Base-by-base conservation (phyloP, 1,140 invertebrate species). In the Neotoxoptera formosana region DNA sequence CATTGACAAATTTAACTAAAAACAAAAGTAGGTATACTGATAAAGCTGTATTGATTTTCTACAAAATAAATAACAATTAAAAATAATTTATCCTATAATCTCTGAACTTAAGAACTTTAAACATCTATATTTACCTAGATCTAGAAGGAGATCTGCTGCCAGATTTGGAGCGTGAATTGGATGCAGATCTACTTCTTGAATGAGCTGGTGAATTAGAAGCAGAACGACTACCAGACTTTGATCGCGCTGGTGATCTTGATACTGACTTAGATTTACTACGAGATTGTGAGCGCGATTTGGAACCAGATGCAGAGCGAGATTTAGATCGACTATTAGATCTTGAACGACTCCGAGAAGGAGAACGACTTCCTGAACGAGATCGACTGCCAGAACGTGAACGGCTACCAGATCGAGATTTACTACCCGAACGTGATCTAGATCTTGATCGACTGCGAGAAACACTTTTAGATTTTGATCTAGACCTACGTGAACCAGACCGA, bases 341-440 rank as follows among this genome's bases (percentile, higher is more conserved):
- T 34, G 94, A 95, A 41, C 94, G 94, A 25, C 95, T 95, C 41
- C 94, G 94, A 23, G 95, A 95, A 47, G 95, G 92, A 41, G 95
- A 95, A n/a, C 94, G 93, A 17, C 94, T 90, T 84, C 67, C 91
- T 9, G 92, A 94, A 30, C 83, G 21, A 47, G 93, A 94, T 25
- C 93, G 76, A 51, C 89, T 93, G 9, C 91, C 86, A 41, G 91
- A 95, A 83, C 94, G 90, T 36, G 94, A 95, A 93, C 94, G 87
- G 36, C 94, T 94, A 89, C 95, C 41, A 34, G 89, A 93, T 67
- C 36, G 89, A 34, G 93, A 93, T 56, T 81, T 90, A 47, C 93
- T 93, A 30, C 56, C 60, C 51, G 94, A 94, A 47, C 56, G 94
- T 41, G 88, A 94, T 21, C 94, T 87, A 41, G 94, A 76, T 76